These are phyloP conservation scores for Xylocampa areola DNA, from an alignment of 2,888 invertebrate genomes.

Conservation along the genomic window DNA sequence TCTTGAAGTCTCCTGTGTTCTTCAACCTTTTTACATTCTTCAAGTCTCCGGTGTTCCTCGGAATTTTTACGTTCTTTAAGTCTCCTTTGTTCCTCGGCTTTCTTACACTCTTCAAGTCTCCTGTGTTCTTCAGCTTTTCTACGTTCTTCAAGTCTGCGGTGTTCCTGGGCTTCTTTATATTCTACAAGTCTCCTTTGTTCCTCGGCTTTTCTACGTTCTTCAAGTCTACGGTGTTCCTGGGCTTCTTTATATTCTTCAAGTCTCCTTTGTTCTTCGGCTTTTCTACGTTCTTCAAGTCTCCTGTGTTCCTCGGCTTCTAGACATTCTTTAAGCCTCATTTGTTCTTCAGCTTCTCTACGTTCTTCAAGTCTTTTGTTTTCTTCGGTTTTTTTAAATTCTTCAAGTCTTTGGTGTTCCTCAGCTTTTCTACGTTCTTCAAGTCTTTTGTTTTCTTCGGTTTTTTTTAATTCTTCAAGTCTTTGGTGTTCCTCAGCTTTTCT, in stretches of 20 bases:
- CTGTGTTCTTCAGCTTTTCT: neutral
- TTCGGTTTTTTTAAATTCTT: neutral
- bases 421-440: neutral
- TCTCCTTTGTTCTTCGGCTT: neutral
- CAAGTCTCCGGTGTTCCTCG: neutral
- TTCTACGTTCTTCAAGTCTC: neutral
- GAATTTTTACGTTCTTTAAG: neutral
- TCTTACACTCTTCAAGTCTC: neutral
- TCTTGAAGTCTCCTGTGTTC: neutral
- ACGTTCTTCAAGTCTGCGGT: neutral
- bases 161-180: neutral
- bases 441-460: neutral
- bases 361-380: slow-evolving; percentile 4
- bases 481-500: neutral
- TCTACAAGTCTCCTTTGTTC: neutral
- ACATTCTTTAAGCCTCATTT: neutral
- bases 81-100: neutral
- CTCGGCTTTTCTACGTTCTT: neutral
- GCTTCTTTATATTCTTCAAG: neutral
- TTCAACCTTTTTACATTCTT: slow-evolving; percentile 1
- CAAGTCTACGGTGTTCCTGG: too few relatives aligned
- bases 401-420: neutral
- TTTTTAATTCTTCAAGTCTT: too few relatives aligned
- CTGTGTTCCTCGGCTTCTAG: neutral
- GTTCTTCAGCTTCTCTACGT: neutral